Conservation (phyloP, 1,140 invertebrate genomes). For the Adelges cooleyi region DNA sequence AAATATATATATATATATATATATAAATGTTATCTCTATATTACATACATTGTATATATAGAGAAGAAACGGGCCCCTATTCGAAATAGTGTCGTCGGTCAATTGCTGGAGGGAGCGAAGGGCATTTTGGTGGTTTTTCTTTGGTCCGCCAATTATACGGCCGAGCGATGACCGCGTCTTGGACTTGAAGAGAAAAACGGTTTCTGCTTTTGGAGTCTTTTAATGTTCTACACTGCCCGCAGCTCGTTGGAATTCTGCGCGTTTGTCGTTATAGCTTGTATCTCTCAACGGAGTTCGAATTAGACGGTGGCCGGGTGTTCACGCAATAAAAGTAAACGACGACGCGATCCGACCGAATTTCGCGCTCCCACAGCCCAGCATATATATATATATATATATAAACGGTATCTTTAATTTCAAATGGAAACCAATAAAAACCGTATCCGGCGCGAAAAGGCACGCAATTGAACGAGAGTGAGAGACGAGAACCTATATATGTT, state of each 20-base stretch:
- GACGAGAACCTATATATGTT: too few relatives aligned
- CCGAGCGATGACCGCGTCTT: too few relatives aligned
- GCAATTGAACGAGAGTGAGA: too few relatives aligned
- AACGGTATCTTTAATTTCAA: neutral
- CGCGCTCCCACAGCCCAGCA: neutral
- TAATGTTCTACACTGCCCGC: neutral
- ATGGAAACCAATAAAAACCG: conserved; percentile 27
- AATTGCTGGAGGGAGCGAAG: too few relatives aligned
- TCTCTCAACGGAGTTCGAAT: neutral
- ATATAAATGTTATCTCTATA: too few relatives aligned
- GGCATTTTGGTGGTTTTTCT: too few relatives aligned
- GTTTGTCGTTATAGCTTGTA: too few relatives aligned
- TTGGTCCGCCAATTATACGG: too few relatives aligned
- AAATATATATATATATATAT: too few relatives aligned
- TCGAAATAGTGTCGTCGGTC: too few relatives aligned
- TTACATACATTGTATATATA: too few relatives aligned
- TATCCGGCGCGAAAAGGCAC: neutral
- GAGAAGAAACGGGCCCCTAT: too few relatives aligned
- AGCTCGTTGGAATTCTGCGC: neutral
- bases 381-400: neutral
- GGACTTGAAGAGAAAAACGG: neutral
- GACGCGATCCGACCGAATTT: neutral
- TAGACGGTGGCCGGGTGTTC: neutral
- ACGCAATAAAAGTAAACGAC: conserved; percentile 19
- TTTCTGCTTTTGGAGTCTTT: neutral